These are phyloP conservation scores for Anthopleura sola DNA, from an alignment of 64 coral and sea anemone species.

Conservation along the genomic window DNA sequence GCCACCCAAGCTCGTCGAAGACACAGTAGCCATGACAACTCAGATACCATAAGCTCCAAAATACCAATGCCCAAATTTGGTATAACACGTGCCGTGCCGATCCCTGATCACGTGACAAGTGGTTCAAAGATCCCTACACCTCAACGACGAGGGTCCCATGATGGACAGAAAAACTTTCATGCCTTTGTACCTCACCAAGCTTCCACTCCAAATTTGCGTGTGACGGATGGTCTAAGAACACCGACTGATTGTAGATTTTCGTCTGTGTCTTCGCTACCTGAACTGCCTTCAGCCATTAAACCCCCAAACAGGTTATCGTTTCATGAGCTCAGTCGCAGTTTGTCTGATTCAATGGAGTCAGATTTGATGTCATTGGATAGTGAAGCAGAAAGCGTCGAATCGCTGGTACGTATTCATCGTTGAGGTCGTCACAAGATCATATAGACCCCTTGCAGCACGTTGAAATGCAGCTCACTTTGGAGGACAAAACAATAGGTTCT, in stretches of 20 bases:
- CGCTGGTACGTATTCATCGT: constrained; percentile 8
- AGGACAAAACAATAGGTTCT: too few relatives aligned
- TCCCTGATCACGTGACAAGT: neutral
- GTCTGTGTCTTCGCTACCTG: neutral
- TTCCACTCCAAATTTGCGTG: neutral
- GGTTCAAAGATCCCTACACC: constrained; percentile 13
- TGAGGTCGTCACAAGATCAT: too few relatives aligned
- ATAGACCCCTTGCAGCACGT: too few relatives aligned
- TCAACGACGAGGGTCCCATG: neutral
- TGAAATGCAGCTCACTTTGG: too few relatives aligned
- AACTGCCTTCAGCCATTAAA: neutral
- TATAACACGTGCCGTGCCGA: neutral
- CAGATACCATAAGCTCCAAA: neutral
- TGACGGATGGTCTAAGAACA: neutral
- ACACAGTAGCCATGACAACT: neutral
- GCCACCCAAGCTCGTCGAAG: neutral
- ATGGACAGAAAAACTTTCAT: neutral
- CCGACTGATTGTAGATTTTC: neutral
- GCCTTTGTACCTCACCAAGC: neutral
- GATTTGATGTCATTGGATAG: constrained; percentile 8
- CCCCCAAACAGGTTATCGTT: neutral
- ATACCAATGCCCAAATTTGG: neutral
- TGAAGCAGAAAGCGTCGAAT: constrained; percentile 21
- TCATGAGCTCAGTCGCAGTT: neutral
- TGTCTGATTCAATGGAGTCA: neutral